Evolutionary conservation across 2,888 invertebrate species (phyloP), one percentile per base, ranked within the genome.

Genomic region (Saturnia pavonia): DNA sequence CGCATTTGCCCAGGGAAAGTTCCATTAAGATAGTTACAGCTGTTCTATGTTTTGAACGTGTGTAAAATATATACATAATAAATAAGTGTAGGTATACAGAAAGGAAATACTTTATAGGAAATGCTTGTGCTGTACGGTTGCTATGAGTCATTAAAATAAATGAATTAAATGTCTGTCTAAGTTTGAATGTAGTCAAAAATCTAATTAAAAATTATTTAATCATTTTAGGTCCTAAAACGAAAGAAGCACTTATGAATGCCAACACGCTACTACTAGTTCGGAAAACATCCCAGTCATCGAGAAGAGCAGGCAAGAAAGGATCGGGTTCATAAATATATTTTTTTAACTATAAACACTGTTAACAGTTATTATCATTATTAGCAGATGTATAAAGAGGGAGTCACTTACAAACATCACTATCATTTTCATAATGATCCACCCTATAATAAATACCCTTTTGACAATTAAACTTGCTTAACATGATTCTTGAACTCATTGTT

Each of bases 1-100:
- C n/a, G n/a, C n/a, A 73, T 74, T 67, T 73, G 77, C 70, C n/a
- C n/a, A 76, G 84, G 76, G 85, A 85, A 85, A 85, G 85, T 83
- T 72, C 72, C 73, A 74, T 74, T 76, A 73, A 74, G 73, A 74
- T 70, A 71, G 72, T 74, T 54, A 75, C 71, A 71, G 71, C 72
- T 72, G 74, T 71, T 75, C 71, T 70, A 72, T 70, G 71, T 71
- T 16, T 51, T 40, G 54, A 25, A 75, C 76, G 81, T 78, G 77
- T 43, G 57, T 74, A 73, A 80, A 79, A 80, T 79, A 83, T 76
- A 80, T 77, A 75, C 51, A 70, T 70, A 66, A 9, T 51, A 69
- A 66, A n/a, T 63, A 9, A 48, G 27, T 48, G 48, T 48, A 9
- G 19, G 11, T 9, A 34, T 48, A 70, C 40, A 70, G 43, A 40